Conservation (phyloP, 2,113 vertebrate genomes). For the Nerophis lumbriciformis region DNA sequence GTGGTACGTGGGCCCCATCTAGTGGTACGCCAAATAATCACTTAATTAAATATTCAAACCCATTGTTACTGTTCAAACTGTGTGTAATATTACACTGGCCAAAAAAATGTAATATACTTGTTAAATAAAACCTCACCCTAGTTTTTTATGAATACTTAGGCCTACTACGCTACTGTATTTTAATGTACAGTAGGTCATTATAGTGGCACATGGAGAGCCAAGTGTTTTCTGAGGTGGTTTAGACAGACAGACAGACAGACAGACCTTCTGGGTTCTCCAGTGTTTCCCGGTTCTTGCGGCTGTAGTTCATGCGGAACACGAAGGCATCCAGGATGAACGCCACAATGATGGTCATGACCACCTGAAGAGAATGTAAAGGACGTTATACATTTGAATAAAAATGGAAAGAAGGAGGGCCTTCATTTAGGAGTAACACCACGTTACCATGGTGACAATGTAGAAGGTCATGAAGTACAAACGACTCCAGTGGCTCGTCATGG, state of each 20-base stretch:
- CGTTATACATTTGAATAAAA: neutral
- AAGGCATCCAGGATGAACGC: conserved; percentile 97
- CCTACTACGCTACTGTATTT: too few relatives aligned
- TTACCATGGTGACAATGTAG: conserved; percentile 98
- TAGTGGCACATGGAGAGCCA: too few relatives aligned
- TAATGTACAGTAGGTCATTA: too few relatives aligned
- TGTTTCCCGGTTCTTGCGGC: conserved; percentile 86
- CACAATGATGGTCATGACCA: conserved; percentile 98
- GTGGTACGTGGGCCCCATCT: too few relatives aligned
- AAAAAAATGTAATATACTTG: too few relatives aligned
- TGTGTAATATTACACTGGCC: too few relatives aligned
- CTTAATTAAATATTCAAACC: too few relatives aligned
- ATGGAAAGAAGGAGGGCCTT: neutral
- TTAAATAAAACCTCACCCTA: too few relatives aligned
- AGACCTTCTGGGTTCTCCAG: conserved; percentile 75
- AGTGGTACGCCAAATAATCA: too few relatives aligned
- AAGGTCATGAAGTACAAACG: conserved; percentile 99
- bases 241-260: neutral
- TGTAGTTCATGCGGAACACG: conserved; percentile 98
- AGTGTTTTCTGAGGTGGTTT: too few relatives aligned
- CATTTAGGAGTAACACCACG: conserved; percentile 21
- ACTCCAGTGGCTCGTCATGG: conserved; percentile 93
- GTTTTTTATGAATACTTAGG: too few relatives aligned
- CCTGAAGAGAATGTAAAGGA: conserved; percentile 61
- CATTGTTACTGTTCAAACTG: too few relatives aligned